These are phyloP conservation scores for Tinamus major DNA, from an alignment of 2,797 vertebrate genomes.

Conservation along the genomic window DNA sequence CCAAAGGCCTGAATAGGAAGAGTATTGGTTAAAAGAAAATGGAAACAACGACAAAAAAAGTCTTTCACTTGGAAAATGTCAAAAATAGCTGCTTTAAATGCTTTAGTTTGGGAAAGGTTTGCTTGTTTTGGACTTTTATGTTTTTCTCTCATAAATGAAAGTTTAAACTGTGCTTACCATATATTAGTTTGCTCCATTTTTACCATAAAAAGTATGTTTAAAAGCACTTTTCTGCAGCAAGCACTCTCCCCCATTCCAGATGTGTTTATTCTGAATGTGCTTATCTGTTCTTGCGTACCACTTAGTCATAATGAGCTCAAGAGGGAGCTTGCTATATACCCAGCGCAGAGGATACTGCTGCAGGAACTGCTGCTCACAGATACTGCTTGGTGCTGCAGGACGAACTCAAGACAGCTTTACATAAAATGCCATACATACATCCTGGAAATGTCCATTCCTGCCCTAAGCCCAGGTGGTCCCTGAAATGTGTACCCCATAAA, in stretches of 20 bases:
- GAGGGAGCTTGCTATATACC: background rate
- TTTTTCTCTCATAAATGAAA: background rate
- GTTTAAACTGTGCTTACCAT: accelerated
- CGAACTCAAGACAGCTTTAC: background rate
- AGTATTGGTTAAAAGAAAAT: background rate
- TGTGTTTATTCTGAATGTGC: conserved; percentile 14
- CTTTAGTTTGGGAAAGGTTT: background rate
- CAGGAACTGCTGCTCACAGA: background rate
- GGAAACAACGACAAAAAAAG: background rate
- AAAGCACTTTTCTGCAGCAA: background rate
- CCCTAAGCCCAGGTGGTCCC: background rate
- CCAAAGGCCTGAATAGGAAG: background rate
- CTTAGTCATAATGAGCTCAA: conserved; percentile 10
- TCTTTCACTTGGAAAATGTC: background rate
- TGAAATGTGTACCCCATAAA: background rate
- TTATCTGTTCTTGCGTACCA: background rate
- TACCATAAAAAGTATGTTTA: background rate
- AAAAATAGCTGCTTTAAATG: background rate
- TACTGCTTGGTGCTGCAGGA: background rate
- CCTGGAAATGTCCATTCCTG: background rate
- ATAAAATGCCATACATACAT: background rate
- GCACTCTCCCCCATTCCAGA: background rate
- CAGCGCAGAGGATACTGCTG: background rate
- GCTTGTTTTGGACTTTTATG: no score
- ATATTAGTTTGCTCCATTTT: conserved; percentile 23